Percentiles rank a stretch among this genome's conserved stretches.
phyloP scores from a whole-genome alignment of 2,797 vertebrate species.

The Hydrolagus colliei region DNA sequence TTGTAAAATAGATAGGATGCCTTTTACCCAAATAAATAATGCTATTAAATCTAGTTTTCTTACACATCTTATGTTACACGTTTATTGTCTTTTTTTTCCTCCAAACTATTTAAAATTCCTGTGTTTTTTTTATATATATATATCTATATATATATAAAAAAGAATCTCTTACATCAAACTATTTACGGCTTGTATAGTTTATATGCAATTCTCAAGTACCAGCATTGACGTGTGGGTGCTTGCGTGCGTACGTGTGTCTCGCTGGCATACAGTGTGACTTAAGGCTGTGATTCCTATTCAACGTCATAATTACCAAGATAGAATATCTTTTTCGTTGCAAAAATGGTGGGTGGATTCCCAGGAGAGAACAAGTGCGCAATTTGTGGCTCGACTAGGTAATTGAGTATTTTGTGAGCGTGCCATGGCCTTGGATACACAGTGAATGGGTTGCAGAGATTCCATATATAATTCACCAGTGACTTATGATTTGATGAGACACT shows the following conservation, averaged over 20 bases:
- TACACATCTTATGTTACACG: background rate
- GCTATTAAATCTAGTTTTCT: slow-evolving; percentile 21
- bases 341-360: background rate
- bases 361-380: background rate
- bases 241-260: no score
- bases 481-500: background rate
- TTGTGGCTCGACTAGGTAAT: background rate
- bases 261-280: background rate
- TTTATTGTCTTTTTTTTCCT: background rate
- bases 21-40: slow-evolving; percentile 28
- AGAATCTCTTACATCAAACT: slow-evolving; percentile 23
- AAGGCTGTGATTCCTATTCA: slow-evolving; percentile 19
- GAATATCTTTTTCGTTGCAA: background rate
- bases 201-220: background rate
- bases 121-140: background rate
- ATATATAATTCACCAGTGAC: background rate
- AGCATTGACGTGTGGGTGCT: background rate
- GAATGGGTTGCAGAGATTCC: background rate
- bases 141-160: background rate
- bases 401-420: background rate
- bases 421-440: background rate
- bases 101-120: slow-evolving; percentile 21
- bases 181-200: background rate
- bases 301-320: background rate
- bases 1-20: slow-evolving; percentile 29